A percentile compares a stretch with the other conserved stretches of the same genome.
Conservation (phyloP, 1,140 invertebrate species). For the Drosophila melanogaster region DNA sequence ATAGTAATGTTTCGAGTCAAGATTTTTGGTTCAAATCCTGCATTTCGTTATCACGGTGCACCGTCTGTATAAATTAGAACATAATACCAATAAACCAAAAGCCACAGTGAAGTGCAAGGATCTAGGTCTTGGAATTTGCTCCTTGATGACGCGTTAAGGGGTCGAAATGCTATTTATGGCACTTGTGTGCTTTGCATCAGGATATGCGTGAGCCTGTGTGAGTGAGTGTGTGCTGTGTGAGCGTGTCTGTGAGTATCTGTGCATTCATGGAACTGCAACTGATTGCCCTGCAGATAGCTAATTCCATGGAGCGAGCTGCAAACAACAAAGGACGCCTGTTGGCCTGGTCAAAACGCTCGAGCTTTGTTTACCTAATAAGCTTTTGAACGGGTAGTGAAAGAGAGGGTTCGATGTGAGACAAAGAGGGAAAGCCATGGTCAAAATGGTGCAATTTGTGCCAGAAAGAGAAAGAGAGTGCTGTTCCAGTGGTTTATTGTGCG, state of each 20-base stretch:
- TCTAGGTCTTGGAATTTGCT: conserved; percentile 21
- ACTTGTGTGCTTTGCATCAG: conserved; percentile 56
- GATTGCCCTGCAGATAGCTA: conserved; percentile 68
- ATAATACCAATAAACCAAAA: conserved; percentile 45
- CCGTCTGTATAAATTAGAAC: conserved; percentile 31
- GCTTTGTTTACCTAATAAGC: conserved; percentile 64
- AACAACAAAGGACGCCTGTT: conserved; percentile 53
- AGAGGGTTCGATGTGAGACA: conserved; percentile 8
- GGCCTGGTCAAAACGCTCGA: conserved; percentile 23
- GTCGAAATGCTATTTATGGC: conserved; percentile 71
- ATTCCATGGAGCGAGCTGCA: conserved; percentile 49
- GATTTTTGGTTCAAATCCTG: background rate
- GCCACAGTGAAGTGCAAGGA: conserved; percentile 19
- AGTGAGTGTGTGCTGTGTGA: conserved; percentile 5
- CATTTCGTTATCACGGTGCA: background rate
- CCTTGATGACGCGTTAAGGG: conserved; percentile 44
- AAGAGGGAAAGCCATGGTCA: conserved; percentile 1
- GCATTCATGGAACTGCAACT: conserved; percentile 69
- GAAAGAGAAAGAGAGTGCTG: conserved; percentile 16
- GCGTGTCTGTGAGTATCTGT: conserved; percentile 21
- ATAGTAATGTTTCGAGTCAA: too few relatives aligned
- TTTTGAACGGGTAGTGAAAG: conserved; percentile 1
- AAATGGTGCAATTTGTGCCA: conserved; percentile 10
- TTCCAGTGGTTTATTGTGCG: conserved; percentile 46
- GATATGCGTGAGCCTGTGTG: conserved; percentile 7